These are phyloP conservation scores for Dendrolimus houi DNA, from an alignment of 2,888 invertebrate species.

Conservation along the genomic window DNA sequence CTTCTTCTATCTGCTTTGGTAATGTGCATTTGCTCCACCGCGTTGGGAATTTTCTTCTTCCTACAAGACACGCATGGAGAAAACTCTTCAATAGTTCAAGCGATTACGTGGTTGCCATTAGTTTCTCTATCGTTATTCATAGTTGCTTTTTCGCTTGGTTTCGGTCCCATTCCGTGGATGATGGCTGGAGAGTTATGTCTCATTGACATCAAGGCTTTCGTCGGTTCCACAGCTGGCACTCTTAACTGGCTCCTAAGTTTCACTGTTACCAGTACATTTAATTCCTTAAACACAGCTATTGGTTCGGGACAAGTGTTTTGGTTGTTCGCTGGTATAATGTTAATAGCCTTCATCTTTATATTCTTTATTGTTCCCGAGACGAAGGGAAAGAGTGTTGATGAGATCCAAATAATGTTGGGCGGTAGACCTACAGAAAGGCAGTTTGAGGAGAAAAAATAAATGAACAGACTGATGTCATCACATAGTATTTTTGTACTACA, in stretches of 20 bases:
- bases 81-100: slow-evolving; percentile 47
- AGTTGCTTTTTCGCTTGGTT: slow-evolving; percentile 87
- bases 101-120: slow-evolving; percentile 85
- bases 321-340: slow-evolving; percentile 82
- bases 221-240: slow-evolving; percentile 86
- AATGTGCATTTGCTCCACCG: slow-evolving; percentile 82
- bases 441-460: slow-evolving; percentile 48
- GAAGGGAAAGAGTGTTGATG: slow-evolving; percentile 82
- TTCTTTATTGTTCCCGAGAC: slow-evolving; percentile 81
- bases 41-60: slow-evolving; percentile 85
- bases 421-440: slow-evolving; percentile 35
- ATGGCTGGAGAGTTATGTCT: slow-evolving; percentile 88
- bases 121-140: slow-evolving; percentile 85
- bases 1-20: slow-evolving; percentile 82
- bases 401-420: slow-evolving; percentile 76
- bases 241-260: slow-evolving; percentile 90
- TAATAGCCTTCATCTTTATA: slow-evolving; percentile 80
- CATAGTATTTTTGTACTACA: slow-evolving; percentile 34
- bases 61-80: slow-evolving; percentile 44
- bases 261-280: slow-evolving; percentile 85
- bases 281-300: slow-evolving; percentile 70
- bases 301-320: slow-evolving; percentile 83
- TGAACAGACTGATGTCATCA: slow-evolving; percentile 37
- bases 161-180: slow-evolving; percentile 93
- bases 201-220: slow-evolving; percentile 85